These are phyloP conservation scores for Cephalopterus ornatus DNA, from an alignment of 2,113 vertebrate genomes.

Conservation along the genomic window DNA sequence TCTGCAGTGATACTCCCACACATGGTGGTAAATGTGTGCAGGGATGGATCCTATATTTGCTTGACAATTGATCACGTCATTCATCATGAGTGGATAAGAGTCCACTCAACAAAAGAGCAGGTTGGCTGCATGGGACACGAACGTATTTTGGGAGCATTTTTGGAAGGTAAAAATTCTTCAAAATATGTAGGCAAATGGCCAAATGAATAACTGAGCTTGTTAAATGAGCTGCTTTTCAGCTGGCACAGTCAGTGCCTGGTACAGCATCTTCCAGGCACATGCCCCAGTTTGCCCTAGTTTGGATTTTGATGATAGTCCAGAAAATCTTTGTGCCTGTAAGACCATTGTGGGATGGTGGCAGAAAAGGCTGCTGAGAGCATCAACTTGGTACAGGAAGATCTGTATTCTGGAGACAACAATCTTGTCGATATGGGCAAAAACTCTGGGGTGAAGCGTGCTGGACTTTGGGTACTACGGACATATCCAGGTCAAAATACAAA, in stretches of 20 bases:
- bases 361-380: neutral
- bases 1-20: neutral
- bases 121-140: neutral
- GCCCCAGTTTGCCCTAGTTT: neutral
- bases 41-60: neutral
- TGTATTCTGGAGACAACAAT: neutral
- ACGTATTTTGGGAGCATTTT: neutral
- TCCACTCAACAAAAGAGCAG: neutral
- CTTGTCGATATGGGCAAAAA: rapidly evolving
- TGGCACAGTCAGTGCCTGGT: neutral
- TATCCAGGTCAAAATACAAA: neutral
- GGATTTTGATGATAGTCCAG: neutral
- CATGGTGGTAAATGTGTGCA: neutral
- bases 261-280: neutral
- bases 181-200: neutral
- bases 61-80: neutral
- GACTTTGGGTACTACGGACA: neutral
- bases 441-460: neutral
- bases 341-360: neutral
- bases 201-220: neutral
- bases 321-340: neutral
- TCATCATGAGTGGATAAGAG: neutral
- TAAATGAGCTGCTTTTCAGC: neutral
- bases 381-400: neutral
- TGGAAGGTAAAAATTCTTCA: neutral